Percentiles rank a stretch among this genome's conserved stretches.
Evolutionary conservation across 2,113 vertebrate genomes (phyloP).

Genomic region (Rhizomys pruinosus): DNA sequence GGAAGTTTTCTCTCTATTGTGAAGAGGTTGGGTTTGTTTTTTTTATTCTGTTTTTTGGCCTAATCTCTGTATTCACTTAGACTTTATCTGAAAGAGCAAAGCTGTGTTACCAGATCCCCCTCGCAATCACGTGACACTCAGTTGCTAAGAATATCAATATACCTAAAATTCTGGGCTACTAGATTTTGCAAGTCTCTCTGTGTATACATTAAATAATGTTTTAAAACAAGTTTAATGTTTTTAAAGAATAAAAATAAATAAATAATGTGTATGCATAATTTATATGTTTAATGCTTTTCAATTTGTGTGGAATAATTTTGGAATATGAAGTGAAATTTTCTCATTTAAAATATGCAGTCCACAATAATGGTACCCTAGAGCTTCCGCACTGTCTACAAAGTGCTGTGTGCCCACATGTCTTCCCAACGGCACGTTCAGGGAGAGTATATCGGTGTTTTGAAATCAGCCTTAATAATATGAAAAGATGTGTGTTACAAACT

Average conservation of each 20-base stretch:
- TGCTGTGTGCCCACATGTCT: too few relatives aligned
- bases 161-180: constrained; percentile 43
- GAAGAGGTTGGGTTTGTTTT: not conserved
- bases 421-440: not conserved
- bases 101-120: constrained; percentile 46
- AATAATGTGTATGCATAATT: not conserved
- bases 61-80: constrained; percentile 48
- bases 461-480: not conserved
- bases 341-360: constrained; percentile 47
- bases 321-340: not conserved
- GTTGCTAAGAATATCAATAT: constrained; percentile 58
- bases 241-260: too few relatives aligned
- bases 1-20: not conserved
- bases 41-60: not conserved
- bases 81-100: constrained; percentile 51
- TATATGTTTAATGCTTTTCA: not conserved
- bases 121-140: not conserved
- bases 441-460: not conserved
- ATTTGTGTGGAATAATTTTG: not conserved
- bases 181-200: not conserved
- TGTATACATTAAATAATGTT: not conserved
- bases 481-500: not conserved
- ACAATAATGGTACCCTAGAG: not conserved
- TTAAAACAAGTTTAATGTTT: too few relatives aligned
- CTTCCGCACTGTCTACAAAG: not conserved